Conservation (phyloP, 2,888 invertebrate genomes). For the Bhutanitis thaidina region DNA sequence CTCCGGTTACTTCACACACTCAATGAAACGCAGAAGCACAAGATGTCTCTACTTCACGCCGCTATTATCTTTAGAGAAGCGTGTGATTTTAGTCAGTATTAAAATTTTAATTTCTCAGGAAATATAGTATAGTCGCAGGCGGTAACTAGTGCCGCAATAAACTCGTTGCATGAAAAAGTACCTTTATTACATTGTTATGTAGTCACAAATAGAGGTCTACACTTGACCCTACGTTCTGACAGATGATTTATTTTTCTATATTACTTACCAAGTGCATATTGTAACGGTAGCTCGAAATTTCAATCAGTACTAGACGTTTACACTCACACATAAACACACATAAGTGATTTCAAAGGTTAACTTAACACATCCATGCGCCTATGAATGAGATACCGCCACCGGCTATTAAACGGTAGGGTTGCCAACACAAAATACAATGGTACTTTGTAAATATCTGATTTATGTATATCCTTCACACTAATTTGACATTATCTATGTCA, state of each 20-base stretch:
- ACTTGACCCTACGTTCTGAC: slow-evolving; percentile 45
- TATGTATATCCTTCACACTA: too few relatives aligned
- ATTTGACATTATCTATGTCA: too few relatives aligned
- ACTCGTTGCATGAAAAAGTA: slow-evolving; percentile 38
- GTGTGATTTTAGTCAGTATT: too few relatives aligned
- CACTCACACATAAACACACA: slow-evolving; percentile 38
- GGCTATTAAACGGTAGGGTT: slow-evolving; percentile 52
- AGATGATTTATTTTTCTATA: slow-evolving; percentile 40
- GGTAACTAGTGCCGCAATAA: slow-evolving; percentile 21
- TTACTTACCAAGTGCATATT: slow-evolving; percentile 31
- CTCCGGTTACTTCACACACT: too few relatives aligned
- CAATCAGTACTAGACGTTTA: slow-evolving; percentile 23
- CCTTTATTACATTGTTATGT: slow-evolving; percentile 7
- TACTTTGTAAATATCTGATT: too few relatives aligned
- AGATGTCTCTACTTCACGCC: too few relatives aligned
- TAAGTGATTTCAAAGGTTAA: slow-evolving; percentile 6
- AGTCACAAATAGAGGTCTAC: slow-evolving; percentile 40
- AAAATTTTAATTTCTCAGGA: too few relatives aligned
- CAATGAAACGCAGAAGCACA: too few relatives aligned
- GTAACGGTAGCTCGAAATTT: slow-evolving; percentile 55
- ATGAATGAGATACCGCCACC: slow-evolving; percentile 69
- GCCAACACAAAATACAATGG: slow-evolving; percentile 26
- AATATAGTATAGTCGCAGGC: not conserved
- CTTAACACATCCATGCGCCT: slow-evolving; percentile 28
- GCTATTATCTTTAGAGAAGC: too few relatives aligned